Base-by-base conservation (phyloP, 1,140 invertebrate genomes). In the Ostrea edulis region DNA sequence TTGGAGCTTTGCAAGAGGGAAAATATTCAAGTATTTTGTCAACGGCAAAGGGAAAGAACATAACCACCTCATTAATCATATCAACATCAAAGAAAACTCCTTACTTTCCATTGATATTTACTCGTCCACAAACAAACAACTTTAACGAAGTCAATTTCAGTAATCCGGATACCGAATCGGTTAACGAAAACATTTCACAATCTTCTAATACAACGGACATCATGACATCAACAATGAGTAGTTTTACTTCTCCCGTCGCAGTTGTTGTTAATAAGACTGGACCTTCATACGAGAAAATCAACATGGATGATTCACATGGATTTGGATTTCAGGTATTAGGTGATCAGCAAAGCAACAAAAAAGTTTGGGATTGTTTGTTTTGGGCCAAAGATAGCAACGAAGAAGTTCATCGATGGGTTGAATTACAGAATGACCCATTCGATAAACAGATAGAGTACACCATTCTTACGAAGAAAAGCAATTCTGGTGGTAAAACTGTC, bases 311-410 rank as follows among this genome's bases (percentile, higher is more conserved):
- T 53, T 25, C 53, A 11, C 58, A 65, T 82, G 89, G 86, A 52
- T 58, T 88, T 54, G 89, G 89, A 17, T 54, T 84, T 12, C 87
- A 90, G 29, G 84, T 90, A 8, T 44, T 86, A 22, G 88, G 89
- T 0, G 82, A 83, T 22, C 55, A 82, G 68, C 22, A 85, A n/a
- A 22, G 82, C 17, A 44, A 62, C 17, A 85, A 54, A 12, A 29
- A 25, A 4, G 58, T 82, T 51, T 89, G 88, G 88, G 82, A 89
- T 81, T 22, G 83, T 44, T 84, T 84, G 53, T 68, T 90, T 65
- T 89, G 87, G 89, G 82, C 81, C 1, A 25, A 17, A 29, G 87
- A 89, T 54, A 85, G 62, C 52, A 68, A 87, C 20, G 84, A 86
- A 51, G 71, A 52, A 4, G 14, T 68, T 77, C 35, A 71, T 20